Conservation (phyloP, 1,140 invertebrate genomes). For the Dendroctonus ponderosae region DNA sequence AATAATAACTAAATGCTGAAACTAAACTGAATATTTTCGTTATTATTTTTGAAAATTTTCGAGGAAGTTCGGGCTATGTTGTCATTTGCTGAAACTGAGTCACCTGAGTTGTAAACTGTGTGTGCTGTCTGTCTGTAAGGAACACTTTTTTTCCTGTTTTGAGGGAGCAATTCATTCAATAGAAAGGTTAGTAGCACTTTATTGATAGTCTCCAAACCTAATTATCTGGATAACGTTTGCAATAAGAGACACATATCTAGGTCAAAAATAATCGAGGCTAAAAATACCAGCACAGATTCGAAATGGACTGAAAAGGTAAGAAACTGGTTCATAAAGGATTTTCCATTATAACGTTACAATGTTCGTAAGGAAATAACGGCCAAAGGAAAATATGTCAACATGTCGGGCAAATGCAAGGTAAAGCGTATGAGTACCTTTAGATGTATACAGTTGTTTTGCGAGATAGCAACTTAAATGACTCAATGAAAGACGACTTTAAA, state of each 20-base stretch:
- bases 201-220: no score
- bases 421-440: constrained; percentile 22
- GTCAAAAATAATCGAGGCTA: constrained; percentile 13
- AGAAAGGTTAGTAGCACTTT: no score
- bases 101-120: no score
- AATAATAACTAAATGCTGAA: no score
- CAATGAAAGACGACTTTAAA: constrained; percentile 26
- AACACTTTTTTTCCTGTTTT: no score
- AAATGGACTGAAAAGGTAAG: constrained; percentile 19
- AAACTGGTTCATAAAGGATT: constrained; percentile 13
- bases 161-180: no score
- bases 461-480: constrained; percentile 31
- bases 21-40: no score
- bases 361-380: constrained; percentile 25
- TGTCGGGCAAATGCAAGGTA: constrained; percentile 28
- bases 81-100: no score
- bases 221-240: no score
- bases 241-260: neutral
- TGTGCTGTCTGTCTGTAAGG: no score
- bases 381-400: constrained; percentile 33
- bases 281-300: constrained; percentile 3
- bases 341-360: constrained; percentile 29
- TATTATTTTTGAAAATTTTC: no score
- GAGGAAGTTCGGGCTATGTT: no score
- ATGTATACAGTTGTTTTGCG: constrained; percentile 28